A percentile compares a stretch with the other conserved stretches of the same genome.
phyloP scores from a whole-genome alignment of 2,888 invertebrate species.

The Phorcus lineatus region DNA sequence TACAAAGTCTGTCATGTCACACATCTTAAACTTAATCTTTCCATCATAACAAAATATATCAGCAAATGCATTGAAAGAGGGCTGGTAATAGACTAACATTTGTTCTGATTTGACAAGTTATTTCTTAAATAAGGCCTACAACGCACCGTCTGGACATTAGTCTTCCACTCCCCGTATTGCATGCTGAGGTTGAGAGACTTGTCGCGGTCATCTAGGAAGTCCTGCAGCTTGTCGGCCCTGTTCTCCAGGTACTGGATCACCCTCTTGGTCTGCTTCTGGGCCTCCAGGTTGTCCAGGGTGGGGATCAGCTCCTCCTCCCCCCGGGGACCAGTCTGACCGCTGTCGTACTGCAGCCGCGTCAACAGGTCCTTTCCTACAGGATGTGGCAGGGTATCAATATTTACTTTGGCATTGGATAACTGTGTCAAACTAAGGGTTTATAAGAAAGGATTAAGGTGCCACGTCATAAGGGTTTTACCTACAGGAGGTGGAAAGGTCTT shows the following conservation, averaged over 20 bases:
- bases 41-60: too few relatives aligned
- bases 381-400: too few relatives aligned
- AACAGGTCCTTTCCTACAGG: slow-evolving; percentile 65
- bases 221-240: slow-evolving; percentile 65
- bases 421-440: too few relatives aligned
- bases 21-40: too few relatives aligned
- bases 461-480: not conserved
- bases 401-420: too few relatives aligned
- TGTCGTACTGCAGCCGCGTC: slow-evolving; percentile 57
- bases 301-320: slow-evolving; percentile 54
- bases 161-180: slow-evolving; percentile 59
- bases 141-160: slow-evolving; percentile 61
- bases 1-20: too few relatives aligned
- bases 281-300: slow-evolving; percentile 69
- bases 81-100: too few relatives aligned
- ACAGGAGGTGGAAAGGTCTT: not conserved
- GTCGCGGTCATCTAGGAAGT: slow-evolving; percentile 60
- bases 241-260: slow-evolving; percentile 67
- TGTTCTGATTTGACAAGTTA: too few relatives aligned
- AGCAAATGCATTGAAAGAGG: too few relatives aligned
- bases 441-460: too few relatives aligned
- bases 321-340: slow-evolving; percentile 45
- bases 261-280: slow-evolving; percentile 64
- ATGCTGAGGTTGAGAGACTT: slow-evolving; percentile 55
- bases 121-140: too few relatives aligned